phyloP scores from a whole-genome alignment of 1,140 invertebrate genomes.

The Lasioglossum baleicum region DNA sequence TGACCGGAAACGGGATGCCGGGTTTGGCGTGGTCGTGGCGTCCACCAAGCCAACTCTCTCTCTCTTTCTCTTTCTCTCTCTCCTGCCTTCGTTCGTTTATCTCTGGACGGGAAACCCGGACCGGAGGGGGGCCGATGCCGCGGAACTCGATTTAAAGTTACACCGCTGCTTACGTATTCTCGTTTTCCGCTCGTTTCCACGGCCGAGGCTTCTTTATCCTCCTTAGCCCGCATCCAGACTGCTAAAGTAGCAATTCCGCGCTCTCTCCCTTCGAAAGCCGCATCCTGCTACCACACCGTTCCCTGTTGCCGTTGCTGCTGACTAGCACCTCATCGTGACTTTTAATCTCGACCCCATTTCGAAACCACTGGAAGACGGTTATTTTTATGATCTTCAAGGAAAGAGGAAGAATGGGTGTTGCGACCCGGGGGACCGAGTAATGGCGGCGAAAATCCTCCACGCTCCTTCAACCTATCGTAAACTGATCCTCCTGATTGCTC shows the following conservation, averaged over 20 bases:
- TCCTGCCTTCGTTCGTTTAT: neutral
- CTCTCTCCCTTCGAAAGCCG: neutral
- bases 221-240: conserved; percentile 44
- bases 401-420: neutral
- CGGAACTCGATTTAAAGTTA: conserved; percentile 60
- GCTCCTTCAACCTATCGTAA: neutral
- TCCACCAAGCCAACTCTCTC: too few relatives aligned
- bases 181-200: conserved; percentile 55
- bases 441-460: neutral
- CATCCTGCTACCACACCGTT: too few relatives aligned
- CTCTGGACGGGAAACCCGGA: neutral
- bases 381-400: conserved; percentile 55
- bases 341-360: conserved; percentile 58
- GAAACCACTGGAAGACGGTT: conserved; percentile 30
- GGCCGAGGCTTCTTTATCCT: conserved; percentile 51
- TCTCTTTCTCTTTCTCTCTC: too few relatives aligned
- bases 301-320: neutral
- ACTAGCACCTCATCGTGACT: conserved; percentile 49
- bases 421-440: neutral
- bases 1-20: conserved; percentile 5
- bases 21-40: too few relatives aligned
- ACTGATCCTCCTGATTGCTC: too few relatives aligned
- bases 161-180: conserved; percentile 57
- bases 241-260: conserved; percentile 54
- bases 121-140: neutral